These are phyloP conservation scores for Aphelenchoides bicaudatus DNA, from an alignment of 2,888 invertebrate genomes.

Conservation along the genomic window DNA sequence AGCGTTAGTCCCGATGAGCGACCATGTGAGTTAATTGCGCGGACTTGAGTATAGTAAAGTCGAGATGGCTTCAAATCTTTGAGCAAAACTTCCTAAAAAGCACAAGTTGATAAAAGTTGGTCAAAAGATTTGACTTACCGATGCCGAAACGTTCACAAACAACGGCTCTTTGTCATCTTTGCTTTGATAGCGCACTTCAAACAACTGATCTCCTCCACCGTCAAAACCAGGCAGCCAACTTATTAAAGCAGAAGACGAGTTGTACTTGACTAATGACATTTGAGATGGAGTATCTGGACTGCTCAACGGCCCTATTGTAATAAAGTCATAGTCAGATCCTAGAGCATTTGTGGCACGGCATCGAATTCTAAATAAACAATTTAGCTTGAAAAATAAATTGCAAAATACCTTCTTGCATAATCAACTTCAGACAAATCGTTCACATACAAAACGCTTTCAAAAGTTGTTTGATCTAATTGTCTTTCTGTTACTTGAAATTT, in stretches of 20 bases:
- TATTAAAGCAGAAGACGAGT: slow-evolving; percentile 43
- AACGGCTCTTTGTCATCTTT: slow-evolving; percentile 33
- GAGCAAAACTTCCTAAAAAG: slow-evolving; percentile 30
- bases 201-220: slow-evolving; percentile 55
- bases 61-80: slow-evolving; percentile 24
- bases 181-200: slow-evolving; percentile 48
- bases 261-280: slow-evolving; percentile 45
- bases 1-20: slow-evolving; percentile 33
- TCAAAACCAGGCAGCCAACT: slow-evolving; percentile 52
- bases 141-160: slow-evolving; percentile 2
- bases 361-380: too few species aligned
- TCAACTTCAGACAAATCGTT: slow-evolving; percentile 47
- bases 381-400: too few species aligned
- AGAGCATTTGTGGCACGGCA: slow-evolving; percentile 48
- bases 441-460: slow-evolving; percentile 51
- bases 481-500: slow-evolving; percentile 49
- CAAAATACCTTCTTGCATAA: slow-evolving; percentile 46
- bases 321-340: slow-evolving; percentile 42
- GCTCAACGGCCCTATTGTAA: slow-evolving; percentile 36
- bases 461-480: slow-evolving; percentile 50
- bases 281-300: slow-evolving; percentile 49
- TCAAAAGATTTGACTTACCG: slow-evolving; percentile 1
- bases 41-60: slow-evolving; percentile 32
- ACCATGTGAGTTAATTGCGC: slow-evolving; percentile 36
- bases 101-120: slow-evolving; percentile 39